phyloP scores from a whole-genome alignment of 2,113 vertebrate species.

The Crotalus horridus region DNA sequence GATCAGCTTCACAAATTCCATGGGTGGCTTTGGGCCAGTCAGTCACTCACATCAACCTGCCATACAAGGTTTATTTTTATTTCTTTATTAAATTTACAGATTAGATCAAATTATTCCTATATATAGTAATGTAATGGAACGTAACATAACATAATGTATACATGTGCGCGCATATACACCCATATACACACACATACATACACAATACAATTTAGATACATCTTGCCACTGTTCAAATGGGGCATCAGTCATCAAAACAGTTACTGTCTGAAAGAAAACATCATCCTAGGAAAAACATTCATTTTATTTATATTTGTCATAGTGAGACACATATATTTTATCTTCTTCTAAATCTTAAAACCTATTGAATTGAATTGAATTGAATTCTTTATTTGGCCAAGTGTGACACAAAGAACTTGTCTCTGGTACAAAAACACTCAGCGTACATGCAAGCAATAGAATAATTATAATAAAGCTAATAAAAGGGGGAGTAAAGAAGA shows the following conservation, averaged over 20 bases:
- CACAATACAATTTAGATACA: background rate
- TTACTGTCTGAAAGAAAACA: background rate
- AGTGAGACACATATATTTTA: background rate
- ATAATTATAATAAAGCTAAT: background rate
- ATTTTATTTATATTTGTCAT: background rate
- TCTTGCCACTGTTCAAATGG: background rate
- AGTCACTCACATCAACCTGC: background rate
- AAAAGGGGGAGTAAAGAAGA: background rate
- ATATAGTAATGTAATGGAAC: background rate
- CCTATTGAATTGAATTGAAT: background rate
- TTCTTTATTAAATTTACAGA: background rate
- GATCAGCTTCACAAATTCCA: background rate
- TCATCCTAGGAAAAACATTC: background rate
- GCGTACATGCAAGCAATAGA: background rate
- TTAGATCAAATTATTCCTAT: background rate
- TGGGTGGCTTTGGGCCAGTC: background rate
- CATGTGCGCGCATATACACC: rapidly evolving
- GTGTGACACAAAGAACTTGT: background rate
- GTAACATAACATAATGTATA: background rate
- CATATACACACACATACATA: background rate
- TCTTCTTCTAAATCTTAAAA: background rate
- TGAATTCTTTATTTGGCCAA: background rate
- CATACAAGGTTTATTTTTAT: background rate
- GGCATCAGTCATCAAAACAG: background rate
- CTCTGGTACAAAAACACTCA: background rate